phyloP scores from a whole-genome alignment of 1,140 invertebrate species.

The Hylyphantes graminicola region DNA sequence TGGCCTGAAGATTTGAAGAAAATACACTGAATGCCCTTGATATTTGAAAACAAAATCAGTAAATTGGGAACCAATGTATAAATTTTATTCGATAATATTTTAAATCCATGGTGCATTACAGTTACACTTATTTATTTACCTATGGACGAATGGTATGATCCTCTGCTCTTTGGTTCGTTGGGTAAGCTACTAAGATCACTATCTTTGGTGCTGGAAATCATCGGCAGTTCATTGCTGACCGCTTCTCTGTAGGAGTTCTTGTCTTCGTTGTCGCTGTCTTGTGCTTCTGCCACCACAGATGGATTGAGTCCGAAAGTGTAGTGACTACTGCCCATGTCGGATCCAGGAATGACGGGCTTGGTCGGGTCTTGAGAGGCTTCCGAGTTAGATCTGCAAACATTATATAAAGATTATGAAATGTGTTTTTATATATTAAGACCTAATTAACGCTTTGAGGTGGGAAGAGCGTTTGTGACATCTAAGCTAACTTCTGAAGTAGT shows the following conservation, averaged over 20 bases:
- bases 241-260: constrained; percentile 22
- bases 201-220: constrained; percentile 24
- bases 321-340: constrained; percentile 38
- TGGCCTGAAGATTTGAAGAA: too few relatives aligned
- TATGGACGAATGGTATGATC: constrained; percentile 43
- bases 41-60: too few relatives aligned
- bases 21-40: too few relatives aligned
- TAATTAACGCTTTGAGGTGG: too few relatives aligned
- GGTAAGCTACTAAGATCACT: constrained; percentile 25
- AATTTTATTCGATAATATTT: too few relatives aligned
- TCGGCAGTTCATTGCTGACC: constrained; percentile 21
- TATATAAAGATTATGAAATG: too few relatives aligned
- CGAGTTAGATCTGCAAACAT: constrained; percentile 42
- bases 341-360: constrained; percentile 1
- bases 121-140: background rate
- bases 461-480: too few relatives aligned
- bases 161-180: constrained; percentile 31
- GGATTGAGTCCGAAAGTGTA: constrained; percentile 41
- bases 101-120: too few relatives aligned
- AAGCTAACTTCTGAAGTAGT: too few relatives aligned
- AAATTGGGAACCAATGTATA: too few relatives aligned
- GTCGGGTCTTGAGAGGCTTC: constrained; percentile 45
- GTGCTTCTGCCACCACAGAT: constrained; percentile 32
- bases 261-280: constrained; percentile 34
- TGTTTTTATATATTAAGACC: too few relatives aligned